Evolutionary conservation across 2,888 invertebrate species (phyloP).

Genomic region (Anaspis maculata): DNA sequence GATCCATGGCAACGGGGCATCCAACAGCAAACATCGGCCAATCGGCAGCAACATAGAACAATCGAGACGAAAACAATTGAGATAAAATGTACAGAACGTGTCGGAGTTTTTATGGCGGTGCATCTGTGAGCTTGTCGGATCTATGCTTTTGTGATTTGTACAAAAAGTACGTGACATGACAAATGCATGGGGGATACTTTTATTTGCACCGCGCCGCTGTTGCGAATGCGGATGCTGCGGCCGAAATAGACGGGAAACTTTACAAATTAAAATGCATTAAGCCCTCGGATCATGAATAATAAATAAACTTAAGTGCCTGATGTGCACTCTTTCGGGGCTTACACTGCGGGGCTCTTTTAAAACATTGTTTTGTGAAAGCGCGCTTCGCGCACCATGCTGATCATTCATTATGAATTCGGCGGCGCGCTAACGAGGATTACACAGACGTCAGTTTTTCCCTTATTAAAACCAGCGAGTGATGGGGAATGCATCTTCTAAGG

Average conservation of each 20-base stretch:
- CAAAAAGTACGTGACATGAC: slow-evolving; percentile 34
- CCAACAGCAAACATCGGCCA: slow-evolving; percentile 30
- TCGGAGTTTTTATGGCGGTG: slow-evolving; percentile 31
- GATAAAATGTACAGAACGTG: slow-evolving; percentile 39
- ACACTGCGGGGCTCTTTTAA: slow-evolving; percentile 9
- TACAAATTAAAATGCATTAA: slow-evolving; percentile 23
- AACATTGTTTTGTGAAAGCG: too few species aligned
- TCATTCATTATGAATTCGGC: slow-evolving; percentile 12
- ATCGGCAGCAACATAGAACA: slow-evolving; percentile 46
- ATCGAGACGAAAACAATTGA: slow-evolving; percentile 41
- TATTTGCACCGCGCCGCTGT: slow-evolving; percentile 16
- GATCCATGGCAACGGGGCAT: slow-evolving; percentile 33
- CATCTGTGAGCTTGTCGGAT: slow-evolving; percentile 32
- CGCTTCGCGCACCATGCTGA: too few species aligned
- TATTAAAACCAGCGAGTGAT: too few species aligned
- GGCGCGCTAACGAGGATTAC: too few species aligned
- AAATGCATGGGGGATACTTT: slow-evolving; percentile 24
- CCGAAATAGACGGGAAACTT: slow-evolving; percentile 20
- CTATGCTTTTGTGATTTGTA: slow-evolving; percentile 34
- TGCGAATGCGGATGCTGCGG: slow-evolving; percentile 17
- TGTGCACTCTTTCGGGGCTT: slow-evolving; percentile 13
- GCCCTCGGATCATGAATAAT: slow-evolving; percentile 18
- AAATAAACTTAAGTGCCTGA: slow-evolving; percentile 18
- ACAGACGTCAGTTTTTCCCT: too few species aligned
- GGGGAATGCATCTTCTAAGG: too few species aligned